These are phyloP conservation scores for Drosophila sp. DNA, from an alignment of 1,140 invertebrate species.

Conservation along the genomic window DNA sequence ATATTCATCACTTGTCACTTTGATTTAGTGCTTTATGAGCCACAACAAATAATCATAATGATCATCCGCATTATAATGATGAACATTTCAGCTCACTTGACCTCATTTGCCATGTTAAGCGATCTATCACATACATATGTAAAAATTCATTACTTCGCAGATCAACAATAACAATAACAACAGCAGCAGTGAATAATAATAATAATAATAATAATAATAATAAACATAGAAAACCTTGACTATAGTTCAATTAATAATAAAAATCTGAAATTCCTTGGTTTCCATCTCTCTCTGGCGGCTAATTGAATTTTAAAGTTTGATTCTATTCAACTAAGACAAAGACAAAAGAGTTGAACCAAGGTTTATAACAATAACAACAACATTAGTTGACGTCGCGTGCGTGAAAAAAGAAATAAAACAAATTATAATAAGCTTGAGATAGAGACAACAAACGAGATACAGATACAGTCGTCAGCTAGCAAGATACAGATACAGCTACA, in stretches of 20 bases:
- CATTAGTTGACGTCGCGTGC: slow-evolving; percentile 53
- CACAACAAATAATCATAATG: slow-evolving; percentile 35
- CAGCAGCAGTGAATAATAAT: no score
- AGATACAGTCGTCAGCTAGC: slow-evolving; percentile 7
- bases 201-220: slow-evolving; percentile 21
- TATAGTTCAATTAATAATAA: slow-evolving; percentile 78
- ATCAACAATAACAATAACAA: slow-evolving; percentile 22
- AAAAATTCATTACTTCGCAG: slow-evolving; percentile 37
- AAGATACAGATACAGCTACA: slow-evolving; percentile 42
- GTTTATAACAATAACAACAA: slow-evolving; percentile 28
- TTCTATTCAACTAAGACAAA: slow-evolving; percentile 56
- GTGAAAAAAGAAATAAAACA: slow-evolving; percentile 54
- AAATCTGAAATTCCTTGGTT: slow-evolving; percentile 62
- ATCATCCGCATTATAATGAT: slow-evolving; percentile 12
- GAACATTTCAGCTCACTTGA: slow-evolving; percentile 57
- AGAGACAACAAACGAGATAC: slow-evolving; percentile 60
- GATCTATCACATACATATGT: slow-evolving; percentile 34
- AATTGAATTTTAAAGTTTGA: slow-evolving; percentile 66
- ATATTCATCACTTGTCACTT: slow-evolving; percentile 63
- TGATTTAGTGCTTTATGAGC: slow-evolving; percentile 61
- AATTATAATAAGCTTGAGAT: slow-evolving; percentile 59
- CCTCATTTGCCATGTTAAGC: slow-evolving; percentile 55
- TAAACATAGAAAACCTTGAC: slow-evolving; percentile 58
- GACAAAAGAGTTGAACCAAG: slow-evolving; percentile 49
- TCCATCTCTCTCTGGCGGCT: slow-evolving; percentile 49